Evolutionary conservation across 2,113 vertebrate species (phyloP), one percentile per base, ranked within the genome.

Genomic region (Varanus salvator): DNA sequence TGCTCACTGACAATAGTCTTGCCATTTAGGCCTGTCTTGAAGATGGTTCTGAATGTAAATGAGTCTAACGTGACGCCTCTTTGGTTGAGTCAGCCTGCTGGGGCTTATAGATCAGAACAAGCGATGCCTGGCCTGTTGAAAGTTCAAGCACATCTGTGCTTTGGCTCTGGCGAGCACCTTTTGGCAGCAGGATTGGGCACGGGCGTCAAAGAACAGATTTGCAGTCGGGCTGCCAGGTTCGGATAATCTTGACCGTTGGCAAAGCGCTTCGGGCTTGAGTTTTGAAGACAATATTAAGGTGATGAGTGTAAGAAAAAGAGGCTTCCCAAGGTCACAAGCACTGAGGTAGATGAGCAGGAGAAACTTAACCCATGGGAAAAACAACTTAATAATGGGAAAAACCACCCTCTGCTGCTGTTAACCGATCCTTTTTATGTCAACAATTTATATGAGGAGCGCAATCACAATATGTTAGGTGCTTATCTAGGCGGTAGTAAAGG

Each of bases 51-150:
- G 89, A 92, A 89, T 91, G 57, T 52, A 90, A 93, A 93, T 94
- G 89, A 93, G 91, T 90, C 94, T 92, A 90, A 86, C 86, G 90
- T 52, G 83, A 88, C 84, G 87, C 82, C 86, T 93, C 76, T 81
- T 34, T 87, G 84, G 86, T 89, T 90, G 88, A 86, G 81, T 90
- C 90, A 68, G 74, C 90, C 87, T 90, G n/a, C 85, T 87, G 87
- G 71, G 87, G 72, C 80, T 82, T 92, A 0, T 93, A 89, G 93
- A 92, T 95, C 77, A 95, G 94, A 94, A 76, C 85, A 92, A 54
- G 84, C 93, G 87, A 92, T 94, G 77, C 82, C 80, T 50, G 31
- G 90, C 85, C 85, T 93, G 76, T 93, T 90, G 85, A 8, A 85
- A 91, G 89, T 92, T 95, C 82, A 86, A 0, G 88, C n/a, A 23